Evolutionary conservation across 2,888 invertebrate species (phyloP), one percentile per base, ranked within the genome.

Genomic region (Melanostoma scalare): DNA sequence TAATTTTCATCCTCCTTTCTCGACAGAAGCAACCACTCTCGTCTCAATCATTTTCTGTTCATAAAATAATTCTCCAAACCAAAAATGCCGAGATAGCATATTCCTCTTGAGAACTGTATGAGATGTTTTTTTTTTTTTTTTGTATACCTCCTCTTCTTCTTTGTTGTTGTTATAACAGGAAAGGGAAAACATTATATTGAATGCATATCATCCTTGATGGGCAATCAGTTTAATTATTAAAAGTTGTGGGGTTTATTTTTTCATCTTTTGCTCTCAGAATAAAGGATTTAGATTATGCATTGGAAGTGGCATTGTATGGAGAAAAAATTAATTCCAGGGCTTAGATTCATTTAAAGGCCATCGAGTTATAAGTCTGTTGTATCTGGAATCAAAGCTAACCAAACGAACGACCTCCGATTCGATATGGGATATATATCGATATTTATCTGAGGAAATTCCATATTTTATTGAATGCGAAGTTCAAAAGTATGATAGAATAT

Each of bases 201-300:
- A 68, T 73, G 56, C 53, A 60, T 67, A 60, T 48, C 53, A 67
- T 73, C 42, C 46, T 40, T 68, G 46, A 79, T 60, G 60, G 74
- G 73, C 67, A 73, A 79, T 73, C 61, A 61, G n/a, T 61, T 50
- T 68, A 67, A 74, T 74, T 79, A 74, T 78, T 65, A 58, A 52
- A 33, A 42, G 30, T 35, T 38, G 4, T 52, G 20, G 20, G 20
- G 20, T 20, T 20, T 20, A 20, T 20, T 20, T 20, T 20, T 20
- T 20, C 20, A 20, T 20, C 20, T 20, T 20, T 20, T 20, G 20
- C 20, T 20, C 20, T 20, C 20, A 20, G 20, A 20, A 20, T 20
- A 20, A 20, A 20, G 20, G 20, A 20, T 20, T 20, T 20, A 20
- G 20, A 20, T 20, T 20, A 20, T 20, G 20, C 20, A 20, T 20